A percentile compares a stretch with the other conserved stretches of the same genome.
Conservation (phyloP, 2,797 vertebrate genomes). For the Chromobotia macracanthus region DNA sequence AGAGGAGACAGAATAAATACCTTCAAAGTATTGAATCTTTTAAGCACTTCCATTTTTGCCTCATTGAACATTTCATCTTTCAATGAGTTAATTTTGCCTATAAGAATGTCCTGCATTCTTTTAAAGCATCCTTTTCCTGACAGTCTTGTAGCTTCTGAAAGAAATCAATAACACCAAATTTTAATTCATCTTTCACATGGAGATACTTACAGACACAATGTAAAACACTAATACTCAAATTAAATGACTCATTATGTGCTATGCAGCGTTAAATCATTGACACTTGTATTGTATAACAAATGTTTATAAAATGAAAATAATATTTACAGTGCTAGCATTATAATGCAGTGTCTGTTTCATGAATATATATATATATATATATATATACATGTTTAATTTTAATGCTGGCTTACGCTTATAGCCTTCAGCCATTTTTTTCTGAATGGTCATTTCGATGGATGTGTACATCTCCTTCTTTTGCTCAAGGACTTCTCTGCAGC, state of each 20-base stretch:
- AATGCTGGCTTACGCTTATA: not conserved
- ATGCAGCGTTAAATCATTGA: too few species aligned
- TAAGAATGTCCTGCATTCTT: not conserved
- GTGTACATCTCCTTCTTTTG: not conserved
- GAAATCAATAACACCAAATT: too few species aligned
- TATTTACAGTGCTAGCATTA: too few species aligned
- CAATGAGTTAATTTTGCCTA: not conserved
- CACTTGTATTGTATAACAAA: too few species aligned
- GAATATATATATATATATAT: too few species aligned
- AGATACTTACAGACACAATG: too few species aligned
- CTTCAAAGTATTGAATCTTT: not conserved
- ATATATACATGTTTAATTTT: not conserved
- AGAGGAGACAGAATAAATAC: not conserved
- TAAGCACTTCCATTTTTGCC: not conserved
- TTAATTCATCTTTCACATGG: too few species aligned
- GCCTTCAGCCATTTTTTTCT: not conserved
- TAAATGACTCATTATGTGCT: too few species aligned
- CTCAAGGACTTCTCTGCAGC: not conserved
- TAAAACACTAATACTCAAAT: too few species aligned
- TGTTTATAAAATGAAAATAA: too few species aligned
- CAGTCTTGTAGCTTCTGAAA: not conserved
- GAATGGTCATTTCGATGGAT: not conserved
- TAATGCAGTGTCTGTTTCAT: too few species aligned
- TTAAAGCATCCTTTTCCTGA: not conserved
- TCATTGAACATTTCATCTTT: constrained; percentile 5